Base-by-base conservation (phyloP, 2,888 invertebrate genomes). In the Pogonocherus hispidulus region DNA sequence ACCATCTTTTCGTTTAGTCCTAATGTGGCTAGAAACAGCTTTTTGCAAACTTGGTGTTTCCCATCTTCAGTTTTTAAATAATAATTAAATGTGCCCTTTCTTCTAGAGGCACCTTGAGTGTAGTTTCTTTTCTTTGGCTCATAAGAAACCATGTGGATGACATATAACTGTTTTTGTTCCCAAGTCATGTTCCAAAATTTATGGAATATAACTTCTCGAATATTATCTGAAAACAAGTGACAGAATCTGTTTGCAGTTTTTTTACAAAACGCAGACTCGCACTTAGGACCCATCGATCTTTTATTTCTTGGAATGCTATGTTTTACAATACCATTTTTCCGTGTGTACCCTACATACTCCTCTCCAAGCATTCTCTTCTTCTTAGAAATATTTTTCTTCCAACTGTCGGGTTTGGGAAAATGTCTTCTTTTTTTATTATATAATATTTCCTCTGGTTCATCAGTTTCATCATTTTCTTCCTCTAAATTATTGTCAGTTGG, bases 331-430 rank as follows among this genome's bases (percentile, higher is more conserved):
- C 70, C 66, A 20, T 63, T 63, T 66, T 66, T 66, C 11, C 22
- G 52, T 69, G 69, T 72, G 65, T 72, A 72, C 18, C 67, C 70
- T 46, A 59, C 54, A 47, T 70, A 68, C 46, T 66, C 66, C 68
- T 68, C 68, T 22, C 69, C 69, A 27, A 67, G 44, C 68, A 68
- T 72, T 66, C 63, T 70, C 56, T 68, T 69, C 54, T 59, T 73
- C 65, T 71, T 67, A 41, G 66, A 66, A 35, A 65, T 22, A 52
- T 70, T 69, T 55, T 69, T 71, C n/a, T 60, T 60, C 68, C 63
- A 69, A 9, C 20, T 41, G 63, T 63, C 55, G 11, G 47, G 46
- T 11, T 32, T 16, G 9, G 44, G 37, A 49, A 51, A 18, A 27
- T 52, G 32, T 66, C 49, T 57, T n/a, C 59, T 59, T 22, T 56